Evolutionary conservation across 2,113 vertebrate genomes (phyloP).

Genomic region (Channa maculata): DNA sequence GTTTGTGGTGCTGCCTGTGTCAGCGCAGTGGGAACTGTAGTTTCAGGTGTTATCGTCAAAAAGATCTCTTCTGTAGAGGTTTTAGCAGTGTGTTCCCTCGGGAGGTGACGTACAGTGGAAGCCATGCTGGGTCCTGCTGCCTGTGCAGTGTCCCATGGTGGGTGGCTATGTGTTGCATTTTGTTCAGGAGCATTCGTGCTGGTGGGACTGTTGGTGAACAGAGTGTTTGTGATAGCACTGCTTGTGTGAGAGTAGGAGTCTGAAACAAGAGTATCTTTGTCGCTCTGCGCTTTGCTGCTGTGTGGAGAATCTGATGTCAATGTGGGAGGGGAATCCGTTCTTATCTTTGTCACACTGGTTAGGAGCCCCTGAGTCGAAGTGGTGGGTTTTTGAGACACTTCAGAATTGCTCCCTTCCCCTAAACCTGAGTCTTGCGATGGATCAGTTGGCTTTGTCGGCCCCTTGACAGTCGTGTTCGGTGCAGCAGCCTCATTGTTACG

Average conservation of each 20-base stretch:
- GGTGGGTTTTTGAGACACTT: constrained; percentile 49
- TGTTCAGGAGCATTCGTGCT: constrained; percentile 44
- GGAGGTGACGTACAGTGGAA: constrained; percentile 40
- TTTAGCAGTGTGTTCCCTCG: constrained; percentile 15
- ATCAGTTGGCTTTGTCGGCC: constrained; percentile 23
- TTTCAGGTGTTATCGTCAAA: constrained; percentile 52
- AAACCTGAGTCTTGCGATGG: constrained; percentile 52
- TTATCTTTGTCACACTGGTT: constrained; percentile 55
- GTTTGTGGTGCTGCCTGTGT: constrained; percentile 43
- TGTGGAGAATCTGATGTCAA: constrained; percentile 63
- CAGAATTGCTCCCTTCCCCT: constrained; percentile 55
- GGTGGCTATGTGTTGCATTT: constrained; percentile 50
- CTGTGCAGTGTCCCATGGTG: constrained; percentile 26
- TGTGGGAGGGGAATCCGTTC: constrained; percentile 52
- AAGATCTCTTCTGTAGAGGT: constrained; percentile 22
- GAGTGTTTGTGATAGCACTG: constrained; percentile 46
- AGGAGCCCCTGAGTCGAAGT: constrained; percentile 35
- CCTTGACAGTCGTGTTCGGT: constrained; percentile 29
- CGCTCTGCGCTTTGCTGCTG: constrained; percentile 39
- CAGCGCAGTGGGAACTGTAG: constrained; percentile 58
- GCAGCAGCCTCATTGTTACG: not conserved
- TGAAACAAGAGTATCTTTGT: constrained; percentile 62
- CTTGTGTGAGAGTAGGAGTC: constrained; percentile 55
- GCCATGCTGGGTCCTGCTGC: constrained; percentile 21
- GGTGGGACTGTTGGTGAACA: constrained; percentile 54